phyloP scores from a whole-genome alignment of 2,888 invertebrate genomes.

The Morinoia aosen region DNA sequence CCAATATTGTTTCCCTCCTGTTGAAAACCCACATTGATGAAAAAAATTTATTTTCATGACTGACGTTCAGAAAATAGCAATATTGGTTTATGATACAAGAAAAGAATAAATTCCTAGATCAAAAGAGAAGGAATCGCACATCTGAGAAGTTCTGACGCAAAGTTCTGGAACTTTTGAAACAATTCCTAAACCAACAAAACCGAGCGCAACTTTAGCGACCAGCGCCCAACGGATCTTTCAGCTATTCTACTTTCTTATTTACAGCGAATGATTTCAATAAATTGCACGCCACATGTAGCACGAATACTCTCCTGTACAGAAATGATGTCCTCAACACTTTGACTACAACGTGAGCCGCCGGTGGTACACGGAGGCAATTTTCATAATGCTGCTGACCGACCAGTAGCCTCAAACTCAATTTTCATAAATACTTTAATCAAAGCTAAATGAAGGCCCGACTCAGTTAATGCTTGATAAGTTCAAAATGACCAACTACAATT shows the following conservation, averaged over 20 bases:
- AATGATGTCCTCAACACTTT: background rate
- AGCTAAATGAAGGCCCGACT: no score
- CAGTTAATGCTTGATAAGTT: no score
- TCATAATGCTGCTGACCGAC: no score
- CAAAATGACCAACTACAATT: no score
- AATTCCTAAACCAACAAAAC: conserved; percentile 20
- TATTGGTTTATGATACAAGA: background rate
- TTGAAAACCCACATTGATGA: no score
- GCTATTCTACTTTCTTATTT: background rate
- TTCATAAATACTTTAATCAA: no score
- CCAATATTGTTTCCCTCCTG: no score
- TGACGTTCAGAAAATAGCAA: background rate
- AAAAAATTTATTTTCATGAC: background rate
- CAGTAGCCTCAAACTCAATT: no score
- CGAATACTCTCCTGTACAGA: background rate
- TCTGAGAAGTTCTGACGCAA: background rate
- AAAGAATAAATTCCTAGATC: background rate
- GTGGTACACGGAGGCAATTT: no score
- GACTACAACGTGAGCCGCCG: background rate
- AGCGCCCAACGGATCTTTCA: background rate
- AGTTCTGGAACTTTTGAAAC: conserved; percentile 1
- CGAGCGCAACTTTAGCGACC: background rate
- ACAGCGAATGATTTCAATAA: background rate
- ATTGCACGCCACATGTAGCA: background rate
- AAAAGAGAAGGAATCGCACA: background rate